Evolutionary conservation across 1,140 invertebrate genomes (phyloP).

Genomic region (Zaprionus tsacasi): DNA sequence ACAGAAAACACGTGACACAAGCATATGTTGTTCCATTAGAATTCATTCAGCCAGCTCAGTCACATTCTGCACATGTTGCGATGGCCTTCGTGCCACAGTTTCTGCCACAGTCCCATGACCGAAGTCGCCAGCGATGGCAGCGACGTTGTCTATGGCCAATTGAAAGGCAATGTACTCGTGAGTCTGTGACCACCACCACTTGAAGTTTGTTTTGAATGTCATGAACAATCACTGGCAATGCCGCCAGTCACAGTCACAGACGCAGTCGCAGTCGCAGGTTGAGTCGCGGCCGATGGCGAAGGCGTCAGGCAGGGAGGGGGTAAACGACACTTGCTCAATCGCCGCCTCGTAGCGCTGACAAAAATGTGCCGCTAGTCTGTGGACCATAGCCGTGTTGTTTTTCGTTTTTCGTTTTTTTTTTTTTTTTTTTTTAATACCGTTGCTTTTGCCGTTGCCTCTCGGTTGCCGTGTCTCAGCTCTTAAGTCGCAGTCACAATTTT

Average conservation of each 20-base stretch:
- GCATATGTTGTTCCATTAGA: constrained; percentile 20
- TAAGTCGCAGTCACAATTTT: constrained; percentile 37
- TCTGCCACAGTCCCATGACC: constrained; percentile 33
- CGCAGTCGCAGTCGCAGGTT: constrained; percentile 19
- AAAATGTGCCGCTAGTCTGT: constrained; percentile 66
- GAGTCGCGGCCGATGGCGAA: constrained; percentile 10
- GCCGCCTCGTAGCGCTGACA: constrained; percentile 56
- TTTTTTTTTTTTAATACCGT: constrained; percentile 37
- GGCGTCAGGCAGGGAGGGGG: background rate
- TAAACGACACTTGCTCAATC: constrained; percentile 58
- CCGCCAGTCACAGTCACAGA: constrained; percentile 17
- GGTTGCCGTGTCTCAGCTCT: constrained; percentile 41
- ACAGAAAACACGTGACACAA: constrained; percentile 9
- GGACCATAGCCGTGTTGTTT: constrained; percentile 29
- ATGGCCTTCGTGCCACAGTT: constrained; percentile 21
- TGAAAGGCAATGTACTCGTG: constrained; percentile 43
- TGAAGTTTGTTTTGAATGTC: constrained; percentile 75
- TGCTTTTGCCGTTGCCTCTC: constrained; percentile 33
- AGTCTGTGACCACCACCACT: constrained; percentile 46
- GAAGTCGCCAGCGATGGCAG: background rate
- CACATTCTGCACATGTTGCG: constrained; percentile 22
- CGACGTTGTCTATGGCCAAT: constrained; percentile 23
- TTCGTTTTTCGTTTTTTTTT: background rate
- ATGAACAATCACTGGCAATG: constrained; percentile 74
- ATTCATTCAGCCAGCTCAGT: constrained; percentile 24